A percentile compares a stretch with the other conserved stretches of the same genome.
Evolutionary conservation across 2,888 invertebrate species (phyloP).

Genomic region (Junonia oenone): DNA sequence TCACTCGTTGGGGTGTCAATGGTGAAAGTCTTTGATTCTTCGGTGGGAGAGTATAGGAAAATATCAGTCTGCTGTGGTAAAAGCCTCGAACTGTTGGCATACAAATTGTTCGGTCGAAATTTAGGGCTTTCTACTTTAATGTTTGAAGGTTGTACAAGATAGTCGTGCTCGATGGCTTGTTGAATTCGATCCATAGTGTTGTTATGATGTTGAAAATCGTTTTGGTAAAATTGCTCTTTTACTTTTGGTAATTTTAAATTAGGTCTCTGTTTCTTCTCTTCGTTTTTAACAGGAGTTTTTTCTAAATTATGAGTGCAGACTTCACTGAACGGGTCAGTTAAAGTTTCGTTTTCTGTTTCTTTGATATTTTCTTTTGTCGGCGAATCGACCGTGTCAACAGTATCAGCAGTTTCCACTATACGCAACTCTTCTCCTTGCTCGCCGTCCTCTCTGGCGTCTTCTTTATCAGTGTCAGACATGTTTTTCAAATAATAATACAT

Average conservation of each 20-base stretch:
- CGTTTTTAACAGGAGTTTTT: conserved; percentile 44
- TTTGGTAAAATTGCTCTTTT: conserved; percentile 72
- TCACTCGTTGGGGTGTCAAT: conserved; percentile 74
- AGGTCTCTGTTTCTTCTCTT: conserved; percentile 67
- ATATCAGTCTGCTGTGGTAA: conserved; percentile 65
- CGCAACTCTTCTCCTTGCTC: conserved; percentile 58
- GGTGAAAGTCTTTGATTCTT: conserved; percentile 66
- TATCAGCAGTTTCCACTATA: conserved; percentile 66
- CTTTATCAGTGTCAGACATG: conserved; percentile 81
- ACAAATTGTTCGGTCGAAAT: conserved; percentile 68
- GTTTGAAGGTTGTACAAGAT: conserved; percentile 81
- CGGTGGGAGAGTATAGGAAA: conserved; percentile 72
- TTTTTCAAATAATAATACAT: conserved; percentile 93
- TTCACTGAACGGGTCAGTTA: conserved; percentile 69
- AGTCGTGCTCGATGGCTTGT: conserved; percentile 77
- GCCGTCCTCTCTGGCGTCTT: conserved; percentile 70
- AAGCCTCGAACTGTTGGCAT: conserved; percentile 67
- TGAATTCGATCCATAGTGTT: conserved; percentile 60
- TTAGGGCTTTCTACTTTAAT: conserved; percentile 78
- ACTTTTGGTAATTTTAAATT: conserved; percentile 60
- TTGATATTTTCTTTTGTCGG: conserved; percentile 40
- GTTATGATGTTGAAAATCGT: conserved; percentile 59
- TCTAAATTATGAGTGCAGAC: conserved; percentile 69
- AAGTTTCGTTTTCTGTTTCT: conserved; percentile 33
- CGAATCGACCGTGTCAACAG: conserved; percentile 66